Evolutionary conservation across 2,113 vertebrate genomes (phyloP).

Genomic region (Siphamia tubifer): DNA sequence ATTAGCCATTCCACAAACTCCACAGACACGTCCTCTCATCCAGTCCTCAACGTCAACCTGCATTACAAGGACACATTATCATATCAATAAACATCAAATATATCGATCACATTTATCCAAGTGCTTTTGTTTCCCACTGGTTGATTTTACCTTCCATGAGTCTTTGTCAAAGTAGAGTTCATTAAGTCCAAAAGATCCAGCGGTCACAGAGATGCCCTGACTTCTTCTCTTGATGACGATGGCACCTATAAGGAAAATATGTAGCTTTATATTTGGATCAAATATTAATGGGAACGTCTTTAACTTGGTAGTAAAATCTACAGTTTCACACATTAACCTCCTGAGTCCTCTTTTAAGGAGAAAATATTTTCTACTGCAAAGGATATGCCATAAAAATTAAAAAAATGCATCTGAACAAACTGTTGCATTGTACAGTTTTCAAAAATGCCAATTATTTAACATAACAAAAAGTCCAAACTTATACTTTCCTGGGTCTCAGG

Average conservation of each 20-base stretch:
- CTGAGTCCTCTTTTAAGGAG: too few relatives aligned
- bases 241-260: slow-evolving; percentile 32
- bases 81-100: not conserved
- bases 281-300: not conserved
- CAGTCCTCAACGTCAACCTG: slow-evolving; percentile 81
- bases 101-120: not conserved
- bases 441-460: too few relatives aligned
- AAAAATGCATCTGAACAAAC: too few relatives aligned
- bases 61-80: not conserved
- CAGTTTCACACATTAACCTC: not conserved
- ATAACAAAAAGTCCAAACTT: too few relatives aligned
- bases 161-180: slow-evolving; percentile 64
- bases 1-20: slow-evolving; percentile 83
- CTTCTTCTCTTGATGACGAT: slow-evolving; percentile 53
- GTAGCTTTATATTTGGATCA: not conserved
- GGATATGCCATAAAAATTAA: too few relatives aligned
- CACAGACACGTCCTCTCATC: slow-evolving; percentile 84
- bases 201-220: slow-evolving; percentile 56
- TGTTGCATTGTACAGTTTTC: too few relatives aligned
- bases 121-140: not conserved
- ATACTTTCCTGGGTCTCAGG: too few relatives aligned
- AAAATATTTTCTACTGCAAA: too few relatives aligned
- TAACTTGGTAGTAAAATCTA: not conserved
- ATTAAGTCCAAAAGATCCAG: slow-evolving; percentile 62
- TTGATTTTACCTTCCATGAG: slow-evolving; percentile 50